phyloP scores from a whole-genome alignment of 1,140 invertebrate species.

The Cherax destructor region DNA sequence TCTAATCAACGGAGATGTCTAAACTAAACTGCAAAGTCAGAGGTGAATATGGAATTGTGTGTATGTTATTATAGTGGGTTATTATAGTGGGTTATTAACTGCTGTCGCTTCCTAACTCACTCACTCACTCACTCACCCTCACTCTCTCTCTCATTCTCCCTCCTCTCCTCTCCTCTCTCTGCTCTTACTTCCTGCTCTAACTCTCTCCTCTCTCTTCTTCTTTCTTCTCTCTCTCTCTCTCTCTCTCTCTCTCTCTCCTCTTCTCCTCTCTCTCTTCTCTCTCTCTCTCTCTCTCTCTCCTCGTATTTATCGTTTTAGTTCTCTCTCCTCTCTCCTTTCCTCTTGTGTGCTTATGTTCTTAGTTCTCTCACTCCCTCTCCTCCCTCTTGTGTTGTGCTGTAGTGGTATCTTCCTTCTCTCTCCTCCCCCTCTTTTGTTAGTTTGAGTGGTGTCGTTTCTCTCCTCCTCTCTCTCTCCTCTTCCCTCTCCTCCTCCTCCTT shows the following conservation, averaged over 20 bases:
- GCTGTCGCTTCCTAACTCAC: background rate
- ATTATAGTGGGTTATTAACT: no score
- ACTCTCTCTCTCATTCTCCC: background rate
- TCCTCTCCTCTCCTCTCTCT: background rate
- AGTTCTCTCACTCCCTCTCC: background rate
- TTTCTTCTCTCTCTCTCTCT: conserved; percentile 34
- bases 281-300: background rate
- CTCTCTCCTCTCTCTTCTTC: conserved; percentile 19
- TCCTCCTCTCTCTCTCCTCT: background rate
- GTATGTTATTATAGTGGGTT: no score
- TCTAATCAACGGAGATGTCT: no score
- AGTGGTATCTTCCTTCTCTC: background rate
- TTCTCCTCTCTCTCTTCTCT: background rate
- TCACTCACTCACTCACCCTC: background rate
- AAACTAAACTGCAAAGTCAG: no score
- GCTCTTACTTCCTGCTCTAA: background rate
- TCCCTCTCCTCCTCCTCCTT: background rate
- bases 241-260: conserved; percentile 31
- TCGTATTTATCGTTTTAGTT: background rate
- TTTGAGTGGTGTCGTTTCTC: background rate
- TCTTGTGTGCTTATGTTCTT: background rate
- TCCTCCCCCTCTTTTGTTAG: background rate
- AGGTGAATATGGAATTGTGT: no score
- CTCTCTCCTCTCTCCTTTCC: conserved; percentile 12
- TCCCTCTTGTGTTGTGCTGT: background rate